A percentile compares a stretch with the other conserved stretches of the same genome.
These are phyloP conservation scores for Hemibagrus guttatus DNA, from an alignment of 2,797 vertebrate genomes.

Conservation along the genomic window DNA sequence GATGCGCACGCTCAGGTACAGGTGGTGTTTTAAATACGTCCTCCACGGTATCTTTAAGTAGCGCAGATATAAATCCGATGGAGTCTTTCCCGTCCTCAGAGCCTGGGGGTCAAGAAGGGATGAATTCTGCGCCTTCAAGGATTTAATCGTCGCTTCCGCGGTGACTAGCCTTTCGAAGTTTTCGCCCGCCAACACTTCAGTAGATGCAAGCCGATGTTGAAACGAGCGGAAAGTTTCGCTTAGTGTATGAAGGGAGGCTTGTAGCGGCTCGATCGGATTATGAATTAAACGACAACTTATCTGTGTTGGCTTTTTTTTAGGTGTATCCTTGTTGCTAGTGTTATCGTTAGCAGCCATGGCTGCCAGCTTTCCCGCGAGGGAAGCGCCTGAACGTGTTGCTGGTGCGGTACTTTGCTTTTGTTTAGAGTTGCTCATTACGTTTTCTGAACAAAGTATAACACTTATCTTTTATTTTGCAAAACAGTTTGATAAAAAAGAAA, in stretches of 20 bases:
- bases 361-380: too few species aligned
- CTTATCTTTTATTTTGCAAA: not conserved
- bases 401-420: not conserved
- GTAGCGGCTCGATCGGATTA: too few species aligned
- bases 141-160: too few species aligned
- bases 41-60: not conserved
- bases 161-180: too few species aligned
- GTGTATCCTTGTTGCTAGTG: too few species aligned
- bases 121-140: too few species aligned
- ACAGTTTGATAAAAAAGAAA: not conserved
- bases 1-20: not conserved
- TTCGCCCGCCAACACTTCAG: not conserved
- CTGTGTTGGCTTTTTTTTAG: too few species aligned
- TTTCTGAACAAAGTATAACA: not conserved
- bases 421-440: not conserved
- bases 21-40: conserved; percentile 17
- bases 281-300: too few species aligned
- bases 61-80: conserved; percentile 3
- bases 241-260: too few species aligned
- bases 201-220: not conserved
- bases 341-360: too few species aligned
- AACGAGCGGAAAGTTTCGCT: not conserved
- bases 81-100: conserved; percentile 19
- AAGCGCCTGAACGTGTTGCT: too few species aligned
- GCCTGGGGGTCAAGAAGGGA: not conserved